Evolutionary conservation across 2,888 invertebrate genomes (phyloP).

Genomic region (Nephrotoma flavescens): DNA sequence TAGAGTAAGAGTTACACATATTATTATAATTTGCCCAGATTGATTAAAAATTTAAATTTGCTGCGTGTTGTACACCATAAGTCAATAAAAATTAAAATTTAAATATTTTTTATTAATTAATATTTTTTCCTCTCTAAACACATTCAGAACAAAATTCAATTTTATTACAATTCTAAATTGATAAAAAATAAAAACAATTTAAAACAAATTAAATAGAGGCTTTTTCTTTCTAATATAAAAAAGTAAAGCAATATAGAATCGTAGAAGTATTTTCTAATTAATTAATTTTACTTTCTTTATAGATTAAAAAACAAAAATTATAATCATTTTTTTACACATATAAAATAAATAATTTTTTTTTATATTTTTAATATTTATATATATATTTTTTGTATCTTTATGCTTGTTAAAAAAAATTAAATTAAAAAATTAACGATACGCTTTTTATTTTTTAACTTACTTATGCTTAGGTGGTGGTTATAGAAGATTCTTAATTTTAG

Average conservation of each 20-base stretch:
- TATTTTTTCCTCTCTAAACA: not conserved
- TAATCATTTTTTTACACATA: not conserved
- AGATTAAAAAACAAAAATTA: not conserved
- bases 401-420: not conserved
- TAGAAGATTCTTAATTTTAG: conserved; percentile 4
- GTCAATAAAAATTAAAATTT: not conserved
- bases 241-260: not conserved
- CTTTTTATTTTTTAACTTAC: conserved; percentile 2
- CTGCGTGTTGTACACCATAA: not conserved
- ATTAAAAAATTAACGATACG: not conserved
- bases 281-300: not conserved
- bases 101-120: not conserved
- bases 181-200: not conserved
- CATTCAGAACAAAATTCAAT: not conserved
- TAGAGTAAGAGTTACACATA: not conserved
- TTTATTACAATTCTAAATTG: not conserved
- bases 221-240: not conserved
- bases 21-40: not conserved
- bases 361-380: not conserved
- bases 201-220: not conserved
- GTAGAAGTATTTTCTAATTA: not conserved
- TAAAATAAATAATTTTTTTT: not conserved
- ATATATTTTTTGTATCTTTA: not conserved
- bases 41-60: not conserved
- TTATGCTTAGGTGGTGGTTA: not conserved